Conservation (phyloP, 2,797 vertebrate genomes). For the Poecilia gillii region DNA sequence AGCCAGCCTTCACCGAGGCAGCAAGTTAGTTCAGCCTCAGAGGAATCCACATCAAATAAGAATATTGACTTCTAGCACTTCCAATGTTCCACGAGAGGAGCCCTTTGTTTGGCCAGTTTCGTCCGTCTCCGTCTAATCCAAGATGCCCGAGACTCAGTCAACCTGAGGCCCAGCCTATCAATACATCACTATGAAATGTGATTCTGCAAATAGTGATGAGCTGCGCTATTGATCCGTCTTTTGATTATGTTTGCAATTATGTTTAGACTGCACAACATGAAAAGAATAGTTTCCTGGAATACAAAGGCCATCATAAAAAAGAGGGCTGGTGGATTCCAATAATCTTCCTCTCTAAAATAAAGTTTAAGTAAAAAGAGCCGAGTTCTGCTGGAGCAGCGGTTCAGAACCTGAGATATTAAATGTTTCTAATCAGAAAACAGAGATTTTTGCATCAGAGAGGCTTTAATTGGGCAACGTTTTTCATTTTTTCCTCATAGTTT, state of each 20-base stretch:
- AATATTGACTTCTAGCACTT: slow-evolving; percentile 59
- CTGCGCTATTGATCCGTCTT: slow-evolving; percentile 9
- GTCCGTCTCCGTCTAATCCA: slow-evolving; percentile 33
- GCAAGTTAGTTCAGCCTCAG: slow-evolving; percentile 55
- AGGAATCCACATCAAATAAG: slow-evolving; percentile 71
- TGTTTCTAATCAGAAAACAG: background rate
- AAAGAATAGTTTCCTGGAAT: background rate
- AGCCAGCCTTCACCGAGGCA: slow-evolving; percentile 49
- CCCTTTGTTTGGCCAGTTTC: slow-evolving; percentile 54
- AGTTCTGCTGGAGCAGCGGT: background rate
- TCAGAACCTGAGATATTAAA: background rate
- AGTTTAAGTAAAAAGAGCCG: background rate
- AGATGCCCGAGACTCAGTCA: slow-evolving; percentile 29
- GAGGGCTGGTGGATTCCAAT: background rate
- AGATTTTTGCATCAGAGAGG: background rate
- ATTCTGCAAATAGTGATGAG: slow-evolving; percentile 29
- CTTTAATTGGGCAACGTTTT: background rate
- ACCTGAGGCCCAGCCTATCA: slow-evolving; percentile 26
- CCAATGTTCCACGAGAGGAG: slow-evolving; percentile 46
- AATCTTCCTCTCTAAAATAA: slow-evolving; percentile 1
- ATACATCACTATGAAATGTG: slow-evolving; percentile 11
- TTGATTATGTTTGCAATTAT: slow-evolving; percentile 21
- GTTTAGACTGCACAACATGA: slow-evolving; percentile 14
- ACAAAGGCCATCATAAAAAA: background rate
- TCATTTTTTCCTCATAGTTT: background rate